Evolutionary conservation across 2,888 invertebrate genomes (phyloP).

Genomic region (Dasysyrphus tricinctus): DNA sequence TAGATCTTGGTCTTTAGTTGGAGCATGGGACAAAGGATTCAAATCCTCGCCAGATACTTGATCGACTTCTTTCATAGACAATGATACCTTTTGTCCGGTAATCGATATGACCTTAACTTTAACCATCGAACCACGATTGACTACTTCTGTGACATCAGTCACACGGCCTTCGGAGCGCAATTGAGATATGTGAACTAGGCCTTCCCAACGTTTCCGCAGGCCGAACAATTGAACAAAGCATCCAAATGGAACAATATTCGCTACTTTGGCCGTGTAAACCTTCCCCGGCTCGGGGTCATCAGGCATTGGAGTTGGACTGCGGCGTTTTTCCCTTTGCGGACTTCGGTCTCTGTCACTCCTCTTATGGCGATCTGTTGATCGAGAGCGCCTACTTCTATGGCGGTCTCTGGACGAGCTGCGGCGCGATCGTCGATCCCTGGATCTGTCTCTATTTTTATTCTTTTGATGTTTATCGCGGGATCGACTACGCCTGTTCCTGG

Average conservation of each 20-base stretch:
- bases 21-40: constrained; percentile 91
- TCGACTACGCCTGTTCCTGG: constrained; percentile 78
- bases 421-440: constrained; percentile 77
- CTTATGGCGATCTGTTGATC: constrained; percentile 82
- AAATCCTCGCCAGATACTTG: constrained; percentile 97
- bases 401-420: constrained; percentile 78
- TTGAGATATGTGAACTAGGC: constrained; percentile 98
- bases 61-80: constrained; percentile 99
- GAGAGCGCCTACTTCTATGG: constrained; percentile 78
- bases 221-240: constrained; percentile 98
- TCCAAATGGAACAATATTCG: constrained; percentile 98
- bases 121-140: constrained; percentile 93
- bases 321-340: constrained; percentile 78
- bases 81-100: constrained; percentile 96
- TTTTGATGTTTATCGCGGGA: constrained; percentile 61
- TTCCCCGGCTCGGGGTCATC: constrained; percentile 92
- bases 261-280: constrained; percentile 96
- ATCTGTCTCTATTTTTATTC: constrained; percentile 64
- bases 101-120: constrained; percentile 96
- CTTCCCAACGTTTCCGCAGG: constrained; percentile 94
- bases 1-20: constrained; percentile 84
- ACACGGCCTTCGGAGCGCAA: constrained; percentile 96
- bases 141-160: constrained; percentile 96
- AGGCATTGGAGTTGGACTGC: constrained; percentile 84
- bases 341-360: constrained; percentile 79